These are phyloP conservation scores for Scopus umbretta DNA, from an alignment of 2,113 vertebrate genomes.

Conservation along the genomic window DNA sequence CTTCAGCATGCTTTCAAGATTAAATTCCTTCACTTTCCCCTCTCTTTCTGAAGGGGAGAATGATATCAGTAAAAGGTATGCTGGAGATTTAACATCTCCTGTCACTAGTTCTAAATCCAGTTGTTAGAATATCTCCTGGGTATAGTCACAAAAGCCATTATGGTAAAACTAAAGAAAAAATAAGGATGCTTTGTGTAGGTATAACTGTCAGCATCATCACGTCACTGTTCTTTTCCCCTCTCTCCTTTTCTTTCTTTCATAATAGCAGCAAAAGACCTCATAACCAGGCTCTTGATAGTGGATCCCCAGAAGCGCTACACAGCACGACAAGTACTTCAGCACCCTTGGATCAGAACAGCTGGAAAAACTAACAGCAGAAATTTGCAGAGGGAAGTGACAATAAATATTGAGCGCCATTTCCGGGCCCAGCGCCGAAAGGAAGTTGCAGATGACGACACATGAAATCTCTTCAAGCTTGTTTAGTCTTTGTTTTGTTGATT, in stretches of 20 bases:
- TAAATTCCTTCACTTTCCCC: background rate
- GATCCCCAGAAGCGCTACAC: conserved; percentile 85
- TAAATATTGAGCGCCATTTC: conserved; percentile 59
- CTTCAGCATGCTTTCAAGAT: background rate
- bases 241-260: background rate
- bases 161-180: background rate
- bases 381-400: conserved; percentile 71
- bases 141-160: background rate
- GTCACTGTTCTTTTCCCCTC: background rate
- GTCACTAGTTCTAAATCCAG: background rate
- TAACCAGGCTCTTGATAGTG: conserved; percentile 83
- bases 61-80: background rate
- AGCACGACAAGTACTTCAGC: conserved; percentile 82
- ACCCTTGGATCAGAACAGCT: conserved; percentile 84
- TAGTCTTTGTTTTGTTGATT: background rate
- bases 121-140: background rate
- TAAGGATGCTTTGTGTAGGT: background rate
- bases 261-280: conserved; percentile 84
- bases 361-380: conserved; percentile 57
- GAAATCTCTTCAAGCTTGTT: background rate
- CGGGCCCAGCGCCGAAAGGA: conserved; percentile 53
- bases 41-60: background rate
- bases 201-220: background rate
- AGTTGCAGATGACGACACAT: background rate
- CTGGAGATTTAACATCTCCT: background rate